These are phyloP conservation scores for Orussus abietinus DNA, from an alignment of 1,140 invertebrate genomes.

Conservation along the genomic window DNA sequence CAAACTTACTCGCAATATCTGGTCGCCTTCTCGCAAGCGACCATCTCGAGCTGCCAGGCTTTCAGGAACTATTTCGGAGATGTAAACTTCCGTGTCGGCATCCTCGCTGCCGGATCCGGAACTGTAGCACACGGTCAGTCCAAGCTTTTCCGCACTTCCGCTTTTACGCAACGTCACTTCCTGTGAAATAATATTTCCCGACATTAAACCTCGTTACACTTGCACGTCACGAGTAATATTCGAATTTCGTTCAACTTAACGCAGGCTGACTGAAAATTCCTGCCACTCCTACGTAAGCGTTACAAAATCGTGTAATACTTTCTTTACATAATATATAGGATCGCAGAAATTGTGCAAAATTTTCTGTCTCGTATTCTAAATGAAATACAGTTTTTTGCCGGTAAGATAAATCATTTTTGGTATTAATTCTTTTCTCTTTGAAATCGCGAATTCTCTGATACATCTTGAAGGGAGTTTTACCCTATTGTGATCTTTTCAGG, in stretches of 20 bases:
- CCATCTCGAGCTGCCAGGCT: slow-evolving; percentile 68
- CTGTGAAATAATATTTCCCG: too few species aligned
- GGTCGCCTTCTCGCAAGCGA: slow-evolving; percentile 68
- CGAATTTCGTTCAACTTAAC: too few species aligned
- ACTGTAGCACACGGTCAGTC: slow-evolving; percentile 69
- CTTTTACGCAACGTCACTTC: slow-evolving; percentile 64
- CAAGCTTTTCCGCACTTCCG: slow-evolving; percentile 60
- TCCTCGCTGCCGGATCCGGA: slow-evolving; percentile 51
- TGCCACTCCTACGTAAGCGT: too few species aligned
- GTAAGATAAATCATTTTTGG: slow-evolving; percentile 17
- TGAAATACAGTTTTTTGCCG: slow-evolving; percentile 3
- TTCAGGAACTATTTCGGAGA: slow-evolving; percentile 67
- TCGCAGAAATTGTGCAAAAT: slow-evolving; percentile 11
- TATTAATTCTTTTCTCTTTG: slow-evolving; percentile 15
- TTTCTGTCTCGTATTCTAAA: slow-evolving; percentile 8
- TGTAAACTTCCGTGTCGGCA: slow-evolving; percentile 61
- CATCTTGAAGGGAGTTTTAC: too few species aligned
- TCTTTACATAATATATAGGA: too few species aligned
- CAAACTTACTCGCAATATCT: slow-evolving; percentile 61
- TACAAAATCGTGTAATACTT: too few species aligned
- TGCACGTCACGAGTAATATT: too few species aligned
- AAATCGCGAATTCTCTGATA: too few species aligned
- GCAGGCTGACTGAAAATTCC: too few species aligned
- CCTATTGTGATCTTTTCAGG: too few species aligned
- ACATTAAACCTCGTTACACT: too few species aligned